phyloP scores from a whole-genome alignment of 2,888 invertebrate genomes.

The Julus scanicus region DNA sequence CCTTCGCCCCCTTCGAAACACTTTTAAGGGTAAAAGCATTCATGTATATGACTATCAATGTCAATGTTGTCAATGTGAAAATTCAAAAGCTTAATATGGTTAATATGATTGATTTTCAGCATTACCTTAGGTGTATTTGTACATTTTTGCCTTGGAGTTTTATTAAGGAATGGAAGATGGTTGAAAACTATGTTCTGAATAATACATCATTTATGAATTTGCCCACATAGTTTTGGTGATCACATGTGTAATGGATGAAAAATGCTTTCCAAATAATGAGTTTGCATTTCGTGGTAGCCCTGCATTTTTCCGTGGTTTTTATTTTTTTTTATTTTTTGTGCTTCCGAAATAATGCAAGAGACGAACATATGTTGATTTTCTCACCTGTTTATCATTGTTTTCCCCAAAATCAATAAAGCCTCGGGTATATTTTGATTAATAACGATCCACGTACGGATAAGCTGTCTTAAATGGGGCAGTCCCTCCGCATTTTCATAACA shows the following conservation, averaged over 20 bases:
- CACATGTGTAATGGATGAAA: background rate
- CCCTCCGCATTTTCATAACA: slow-evolving; percentile 1
- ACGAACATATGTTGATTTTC: slow-evolving; percentile 16
- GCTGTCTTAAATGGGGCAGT: slow-evolving; percentile 22
- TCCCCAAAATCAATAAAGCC: background rate
- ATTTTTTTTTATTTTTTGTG: background rate
- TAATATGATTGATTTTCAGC: too few species aligned
- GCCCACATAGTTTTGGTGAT: background rate
- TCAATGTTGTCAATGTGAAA: too few species aligned
- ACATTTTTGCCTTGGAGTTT: background rate
- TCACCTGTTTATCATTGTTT: slow-evolving; percentile 33
- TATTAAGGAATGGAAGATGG: background rate
- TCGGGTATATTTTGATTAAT: slow-evolving; percentile 27
- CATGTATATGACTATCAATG: too few species aligned
- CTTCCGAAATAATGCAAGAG: slow-evolving; percentile 20
- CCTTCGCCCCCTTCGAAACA: too few species aligned
- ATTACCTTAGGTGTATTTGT: too few species aligned
- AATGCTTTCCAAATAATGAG: background rate
- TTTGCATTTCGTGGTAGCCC: background rate
- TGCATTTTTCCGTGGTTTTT: background rate
- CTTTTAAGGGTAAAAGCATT: too few species aligned
- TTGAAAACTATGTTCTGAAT: background rate
- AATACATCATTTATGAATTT: background rate
- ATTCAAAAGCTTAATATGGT: too few species aligned
- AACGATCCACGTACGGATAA: slow-evolving; percentile 8